Evolutionary conservation across 2,797 vertebrate species (phyloP).

Genomic region (Graptemys geographica): DNA sequence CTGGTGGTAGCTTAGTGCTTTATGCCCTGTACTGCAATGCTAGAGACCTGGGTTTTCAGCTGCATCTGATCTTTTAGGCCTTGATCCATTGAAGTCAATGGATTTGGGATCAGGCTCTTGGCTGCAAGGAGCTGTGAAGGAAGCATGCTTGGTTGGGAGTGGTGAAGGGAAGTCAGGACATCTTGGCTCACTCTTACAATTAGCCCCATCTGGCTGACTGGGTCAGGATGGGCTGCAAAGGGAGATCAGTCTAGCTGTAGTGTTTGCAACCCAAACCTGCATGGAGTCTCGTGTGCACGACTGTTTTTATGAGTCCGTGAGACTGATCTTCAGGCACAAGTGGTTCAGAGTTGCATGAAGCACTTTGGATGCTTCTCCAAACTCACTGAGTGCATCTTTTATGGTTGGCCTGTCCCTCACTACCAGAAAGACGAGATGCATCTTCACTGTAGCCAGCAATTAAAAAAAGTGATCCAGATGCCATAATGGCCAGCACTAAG

Average conservation of each 20-base stretch:
- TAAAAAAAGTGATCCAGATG: background rate
- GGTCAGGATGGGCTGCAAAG: background rate
- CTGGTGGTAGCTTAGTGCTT: background rate
- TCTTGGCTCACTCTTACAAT: background rate
- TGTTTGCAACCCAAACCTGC: background rate
- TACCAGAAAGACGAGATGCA: constrained; percentile 27
- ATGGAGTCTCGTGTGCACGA: background rate
- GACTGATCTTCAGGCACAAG: background rate
- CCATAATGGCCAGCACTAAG: background rate
- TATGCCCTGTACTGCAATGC: background rate
- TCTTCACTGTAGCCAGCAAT: background rate
- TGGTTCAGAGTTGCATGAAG: background rate
- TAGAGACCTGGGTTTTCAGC: background rate
- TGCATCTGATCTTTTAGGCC: background rate
- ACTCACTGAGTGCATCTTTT: constrained; percentile 60
- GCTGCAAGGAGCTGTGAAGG: background rate
- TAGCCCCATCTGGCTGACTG: background rate
- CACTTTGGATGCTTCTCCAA: constrained; percentile 36
- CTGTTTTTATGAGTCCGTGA: background rate
- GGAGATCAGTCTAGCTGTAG: background rate
- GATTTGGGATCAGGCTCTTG: background rate
- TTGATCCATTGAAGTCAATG: background rate
- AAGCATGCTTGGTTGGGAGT: background rate
- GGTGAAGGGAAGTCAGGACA: background rate
- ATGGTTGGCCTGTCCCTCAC: constrained; percentile 31